Evolutionary conservation across 2,888 invertebrate genomes (phyloP), one percentile per base, ranked within the genome.

Genomic region (Hydrotaea diabolus): DNA sequence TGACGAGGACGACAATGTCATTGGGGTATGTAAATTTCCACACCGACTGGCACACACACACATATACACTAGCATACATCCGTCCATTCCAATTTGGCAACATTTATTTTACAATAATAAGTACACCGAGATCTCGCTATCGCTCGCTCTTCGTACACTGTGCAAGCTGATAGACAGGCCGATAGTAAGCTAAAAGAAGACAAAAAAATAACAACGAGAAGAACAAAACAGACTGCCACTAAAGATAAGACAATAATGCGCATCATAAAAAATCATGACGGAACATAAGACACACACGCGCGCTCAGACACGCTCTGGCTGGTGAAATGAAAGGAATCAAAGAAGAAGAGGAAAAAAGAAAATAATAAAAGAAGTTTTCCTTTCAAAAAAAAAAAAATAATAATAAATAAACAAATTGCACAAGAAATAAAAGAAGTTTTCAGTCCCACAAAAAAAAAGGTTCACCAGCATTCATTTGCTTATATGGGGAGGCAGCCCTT

Each of bases 221-320:
- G 1, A 64, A 75, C 46, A 75, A 46, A 55, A 26, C 21, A 21
- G 77, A 55, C 77, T 69, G 77, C 77, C 77, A 77, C 77, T 31
- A 66, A 66, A 66, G 77, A 77, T 77, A 77, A 77, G 77, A 77
- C 66, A 77, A 66, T 77, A 77, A 77, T 77, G 77, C 77, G 77
- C 66, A 55, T 77, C 66, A 69, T 66, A 77, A 66, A 69, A 77
- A 77, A 55, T 77, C 43, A 77, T 64, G 77, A 23, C 77, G 66
- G 53, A 77, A 39, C 17, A 69, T 69, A 66, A 66, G 43, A 43
- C 36, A 36, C 64, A 36, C 17, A 13, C 5, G 9, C 46, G 23
- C 21, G 21, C 43, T 13, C 36, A 46, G 46, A 55, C 19, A 69
- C 69, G 19, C 2, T 5, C 31, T n/a, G 23, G 69, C 46, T 46